phyloP scores from a whole-genome alignment of 1,140 invertebrate species.

The Drosophila sechellia region DNA sequence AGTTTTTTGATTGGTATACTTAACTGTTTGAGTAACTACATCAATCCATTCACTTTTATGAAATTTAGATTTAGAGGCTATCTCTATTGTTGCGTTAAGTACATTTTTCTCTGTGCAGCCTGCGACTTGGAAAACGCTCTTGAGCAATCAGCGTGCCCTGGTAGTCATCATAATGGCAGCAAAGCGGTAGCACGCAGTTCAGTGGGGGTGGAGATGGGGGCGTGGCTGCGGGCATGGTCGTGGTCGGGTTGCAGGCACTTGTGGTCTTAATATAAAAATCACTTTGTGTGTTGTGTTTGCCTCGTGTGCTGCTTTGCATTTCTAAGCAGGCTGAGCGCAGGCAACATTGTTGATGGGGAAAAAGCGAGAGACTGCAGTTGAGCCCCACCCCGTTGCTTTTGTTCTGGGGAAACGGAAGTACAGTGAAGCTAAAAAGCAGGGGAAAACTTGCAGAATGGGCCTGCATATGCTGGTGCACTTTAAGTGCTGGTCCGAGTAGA shows the following conservation, averaged over 20 bases:
- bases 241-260: slow-evolving; percentile 64
- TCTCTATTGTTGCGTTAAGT: no score
- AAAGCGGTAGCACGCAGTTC: slow-evolving; percentile 59
- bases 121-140: slow-evolving; percentile 38
- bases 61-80: no score
- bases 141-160: slow-evolving; percentile 74
- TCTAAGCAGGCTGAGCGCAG: slow-evolving; percentile 65
- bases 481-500: slow-evolving; percentile 36
- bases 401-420: slow-evolving; percentile 61
- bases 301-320: slow-evolving; percentile 77
- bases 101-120: slow-evolving; percentile 1
- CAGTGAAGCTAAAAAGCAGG: slow-evolving; percentile 34
- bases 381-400: slow-evolving; percentile 28
- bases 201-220: slow-evolving; percentile 1
- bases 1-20: no score
- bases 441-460: slow-evolving; percentile 42
- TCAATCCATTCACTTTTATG: no score
- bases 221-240: slow-evolving; percentile 18
- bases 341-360: slow-evolving; percentile 69
- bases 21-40: no score
- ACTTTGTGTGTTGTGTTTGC: slow-evolving; percentile 82
- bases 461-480: slow-evolving; percentile 63
- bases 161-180: slow-evolving; percentile 80
- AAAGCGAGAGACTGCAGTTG: slow-evolving; percentile 41
- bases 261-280: slow-evolving; percentile 83